A percentile compares a stretch with the other conserved stretches of the same genome.
Evolutionary conservation across 2,888 invertebrate species (phyloP).

Genomic region (Melikaiella ostensackeni): DNA sequence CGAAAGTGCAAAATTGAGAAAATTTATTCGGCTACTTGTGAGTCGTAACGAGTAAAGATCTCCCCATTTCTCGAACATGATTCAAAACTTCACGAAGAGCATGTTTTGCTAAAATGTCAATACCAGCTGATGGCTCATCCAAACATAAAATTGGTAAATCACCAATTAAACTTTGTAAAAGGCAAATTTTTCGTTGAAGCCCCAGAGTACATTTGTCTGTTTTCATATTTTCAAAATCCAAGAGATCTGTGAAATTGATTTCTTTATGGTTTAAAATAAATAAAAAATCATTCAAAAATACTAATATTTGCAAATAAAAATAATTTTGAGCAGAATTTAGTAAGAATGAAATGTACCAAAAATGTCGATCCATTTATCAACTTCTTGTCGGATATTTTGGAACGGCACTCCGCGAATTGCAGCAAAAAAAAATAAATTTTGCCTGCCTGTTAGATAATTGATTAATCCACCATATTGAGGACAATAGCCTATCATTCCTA

Average conservation of each 20-base stretch:
- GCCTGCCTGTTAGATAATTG: constrained; percentile 56
- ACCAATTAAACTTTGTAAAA: constrained; percentile 57
- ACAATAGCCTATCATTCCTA: constrained; percentile 57
- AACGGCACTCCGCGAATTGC: constrained; percentile 57
- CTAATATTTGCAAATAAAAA: too few relatives aligned
- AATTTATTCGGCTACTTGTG: constrained; percentile 44
- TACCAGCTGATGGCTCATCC: constrained; percentile 56
- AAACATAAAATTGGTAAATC: constrained; percentile 55
- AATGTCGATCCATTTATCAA: constrained; percentile 58
- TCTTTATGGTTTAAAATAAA: too few relatives aligned
- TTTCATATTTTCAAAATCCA: constrained; percentile 56
- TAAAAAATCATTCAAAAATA: too few relatives aligned
- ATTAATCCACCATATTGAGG: constrained; percentile 56
- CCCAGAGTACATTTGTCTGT: constrained; percentile 53
- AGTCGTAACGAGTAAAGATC: constrained; percentile 53
- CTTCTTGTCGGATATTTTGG: constrained; percentile 51
- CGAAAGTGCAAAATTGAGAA: background rate
- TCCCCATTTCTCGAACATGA: constrained; percentile 53
- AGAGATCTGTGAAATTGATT: constrained; percentile 48
- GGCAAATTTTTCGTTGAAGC: constrained; percentile 52
- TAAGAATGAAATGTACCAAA: constrained; percentile 48
- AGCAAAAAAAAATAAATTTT: constrained; percentile 52
- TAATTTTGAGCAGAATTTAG: too few relatives aligned
- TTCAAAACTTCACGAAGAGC: constrained; percentile 53
- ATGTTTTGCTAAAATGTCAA: constrained; percentile 54